phyloP scores from a whole-genome alignment of 2,888 invertebrate species.

The Ditylenchus weischeri region DNA sequence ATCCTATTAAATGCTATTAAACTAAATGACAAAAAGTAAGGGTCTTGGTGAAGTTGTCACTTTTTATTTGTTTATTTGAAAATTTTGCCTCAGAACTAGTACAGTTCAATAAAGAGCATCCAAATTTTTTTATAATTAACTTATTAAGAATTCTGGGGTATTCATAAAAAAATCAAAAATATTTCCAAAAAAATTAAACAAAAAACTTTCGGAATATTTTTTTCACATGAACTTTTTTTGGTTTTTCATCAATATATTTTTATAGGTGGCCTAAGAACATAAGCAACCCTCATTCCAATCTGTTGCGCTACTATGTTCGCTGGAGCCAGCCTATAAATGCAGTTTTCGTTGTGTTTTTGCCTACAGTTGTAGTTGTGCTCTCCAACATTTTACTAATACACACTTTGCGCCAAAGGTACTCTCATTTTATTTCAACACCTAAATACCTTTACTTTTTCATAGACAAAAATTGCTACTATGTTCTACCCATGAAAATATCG shows the following conservation, averaged over 20 bases:
- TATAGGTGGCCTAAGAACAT: conserved; percentile 45
- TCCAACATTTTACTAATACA: conserved; percentile 50
- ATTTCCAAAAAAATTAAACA: too few species aligned
- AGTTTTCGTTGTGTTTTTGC: conserved; percentile 43
- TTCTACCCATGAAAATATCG: background rate
- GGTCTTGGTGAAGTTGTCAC: too few species aligned
- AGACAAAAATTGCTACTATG: conserved; percentile 8
- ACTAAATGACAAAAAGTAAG: too few species aligned
- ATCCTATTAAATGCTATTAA: too few species aligned
- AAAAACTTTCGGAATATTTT: too few species aligned
- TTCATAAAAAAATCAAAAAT: too few species aligned
- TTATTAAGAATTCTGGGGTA: too few species aligned
- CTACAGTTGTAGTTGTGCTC: conserved; percentile 45
- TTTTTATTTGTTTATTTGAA: too few species aligned
- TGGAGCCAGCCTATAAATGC: conserved; percentile 36
- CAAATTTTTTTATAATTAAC: too few species aligned
- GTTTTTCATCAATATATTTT: conserved; percentile 3
- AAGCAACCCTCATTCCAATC: conserved; percentile 40
- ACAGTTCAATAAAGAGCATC: too few species aligned
- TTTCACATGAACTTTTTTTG: too few species aligned
- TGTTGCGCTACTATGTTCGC: conserved; percentile 41
- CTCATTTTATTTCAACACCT: background rate
- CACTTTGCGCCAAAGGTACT: conserved; percentile 47
- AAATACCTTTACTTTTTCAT: background rate
- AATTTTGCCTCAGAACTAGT: too few species aligned